These are phyloP conservation scores for Lasaia peninsularis DNA, from an alignment of 1,140 invertebrate species.

Conservation along the genomic window DNA sequence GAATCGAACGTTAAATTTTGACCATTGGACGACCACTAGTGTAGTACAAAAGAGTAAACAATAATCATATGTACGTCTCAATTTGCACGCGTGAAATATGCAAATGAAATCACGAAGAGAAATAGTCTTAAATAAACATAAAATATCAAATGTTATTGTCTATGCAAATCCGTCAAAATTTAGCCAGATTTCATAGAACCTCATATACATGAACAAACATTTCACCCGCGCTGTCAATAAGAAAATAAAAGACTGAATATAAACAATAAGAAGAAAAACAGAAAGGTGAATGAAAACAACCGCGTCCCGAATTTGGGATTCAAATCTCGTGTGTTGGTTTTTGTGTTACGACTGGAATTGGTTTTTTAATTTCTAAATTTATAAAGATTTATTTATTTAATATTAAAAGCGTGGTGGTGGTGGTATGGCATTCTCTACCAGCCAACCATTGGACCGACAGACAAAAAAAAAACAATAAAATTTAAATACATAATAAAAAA, in stretches of 20 bases:
- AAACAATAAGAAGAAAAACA: constrained; percentile 74
- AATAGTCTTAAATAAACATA: background rate
- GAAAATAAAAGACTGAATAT: constrained; percentile 67
- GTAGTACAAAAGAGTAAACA: no score
- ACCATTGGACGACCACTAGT: no score
- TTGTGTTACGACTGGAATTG: background rate
- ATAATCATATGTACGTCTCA: no score
- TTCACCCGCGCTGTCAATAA: constrained; percentile 49
- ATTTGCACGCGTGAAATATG: no score
- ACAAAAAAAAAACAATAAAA: no score
- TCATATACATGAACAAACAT: constrained; percentile 67
- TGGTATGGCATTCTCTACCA: no score
- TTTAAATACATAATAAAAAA: no score
- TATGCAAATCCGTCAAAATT: constrained; percentile 13
- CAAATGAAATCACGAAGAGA: no score
- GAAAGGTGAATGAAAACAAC: constrained; percentile 69
- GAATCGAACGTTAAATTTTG: no score
- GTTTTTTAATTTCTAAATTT: constrained; percentile 3
- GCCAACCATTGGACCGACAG: no score
- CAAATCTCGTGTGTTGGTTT: constrained; percentile 59
- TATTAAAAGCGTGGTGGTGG: no score
- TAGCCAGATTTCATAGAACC: constrained; percentile 18
- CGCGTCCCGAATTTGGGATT: constrained; percentile 73
- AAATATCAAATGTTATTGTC: background rate
- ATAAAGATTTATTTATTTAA: no score